Conservation (phyloP, 1,140 invertebrate genomes). For the Drosophila tani region DNA sequence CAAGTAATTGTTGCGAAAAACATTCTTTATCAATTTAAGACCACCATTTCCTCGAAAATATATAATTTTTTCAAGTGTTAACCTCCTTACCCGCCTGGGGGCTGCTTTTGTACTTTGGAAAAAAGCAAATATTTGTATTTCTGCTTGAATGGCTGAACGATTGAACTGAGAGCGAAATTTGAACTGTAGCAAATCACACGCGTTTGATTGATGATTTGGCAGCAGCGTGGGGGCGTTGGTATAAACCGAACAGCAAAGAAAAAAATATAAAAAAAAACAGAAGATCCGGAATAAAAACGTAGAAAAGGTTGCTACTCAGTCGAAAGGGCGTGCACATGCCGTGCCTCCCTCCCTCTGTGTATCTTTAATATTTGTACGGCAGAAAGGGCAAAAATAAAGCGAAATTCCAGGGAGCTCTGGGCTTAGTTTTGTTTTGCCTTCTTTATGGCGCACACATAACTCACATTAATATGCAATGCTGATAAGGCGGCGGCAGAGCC, state of each 20-base stretch:
- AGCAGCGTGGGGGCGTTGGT: constrained; percentile 35
- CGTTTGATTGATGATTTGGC: constrained; percentile 82
- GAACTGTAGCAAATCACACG: constrained; percentile 81
- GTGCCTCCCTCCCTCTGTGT: constrained; percentile 5
- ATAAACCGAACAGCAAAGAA: constrained; percentile 21
- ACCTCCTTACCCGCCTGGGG: not conserved
- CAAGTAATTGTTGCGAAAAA: not conserved
- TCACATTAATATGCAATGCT: constrained; percentile 78
- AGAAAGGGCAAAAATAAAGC: constrained; percentile 19
- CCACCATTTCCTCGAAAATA: not conserved
- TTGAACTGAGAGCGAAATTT: constrained; percentile 81
- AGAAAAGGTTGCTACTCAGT: constrained; percentile 49
- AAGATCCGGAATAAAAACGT: constrained; percentile 27
- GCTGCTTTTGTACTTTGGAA: constrained; percentile 70
- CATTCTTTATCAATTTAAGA: not conserved
- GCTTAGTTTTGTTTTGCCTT: constrained; percentile 56
- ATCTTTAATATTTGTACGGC: constrained; percentile 64
- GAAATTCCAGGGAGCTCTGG: constrained; percentile 18
- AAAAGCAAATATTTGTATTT: constrained; percentile 82
- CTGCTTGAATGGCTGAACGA: constrained; percentile 80
- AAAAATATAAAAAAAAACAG: constrained; percentile 10
- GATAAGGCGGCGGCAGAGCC: constrained; percentile 44
- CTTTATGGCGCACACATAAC: constrained; percentile 40
- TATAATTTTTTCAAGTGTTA: constrained; percentile 10
- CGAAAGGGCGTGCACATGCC: constrained; percentile 57